These are phyloP conservation scores for Conus canariensis DNA, from an alignment of 2,888 invertebrate species.

Conservation along the genomic window DNA sequence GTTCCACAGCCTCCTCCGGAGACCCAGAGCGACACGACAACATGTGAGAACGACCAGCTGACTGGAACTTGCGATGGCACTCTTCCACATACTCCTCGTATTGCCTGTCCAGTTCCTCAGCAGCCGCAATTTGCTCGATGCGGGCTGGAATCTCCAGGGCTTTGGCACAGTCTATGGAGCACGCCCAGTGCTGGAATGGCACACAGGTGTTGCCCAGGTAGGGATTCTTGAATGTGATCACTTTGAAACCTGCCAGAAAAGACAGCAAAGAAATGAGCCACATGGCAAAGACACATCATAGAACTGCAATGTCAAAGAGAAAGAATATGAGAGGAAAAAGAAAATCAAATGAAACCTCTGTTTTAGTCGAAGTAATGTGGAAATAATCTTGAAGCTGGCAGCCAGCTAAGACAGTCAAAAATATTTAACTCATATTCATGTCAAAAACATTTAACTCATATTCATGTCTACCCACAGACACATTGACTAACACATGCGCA, in stretches of 20 bases:
- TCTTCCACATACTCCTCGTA: slow-evolving; percentile 74
- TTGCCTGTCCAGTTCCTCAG: slow-evolving; percentile 74
- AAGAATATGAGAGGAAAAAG: no score
- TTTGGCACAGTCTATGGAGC: slow-evolving; percentile 78
- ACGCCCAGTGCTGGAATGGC: slow-evolving; percentile 81
- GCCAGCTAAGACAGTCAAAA: no score
- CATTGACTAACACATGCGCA: no score
- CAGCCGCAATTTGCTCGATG: slow-evolving; percentile 76
- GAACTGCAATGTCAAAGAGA: no score
- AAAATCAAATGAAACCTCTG: no score
- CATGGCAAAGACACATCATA: no score
- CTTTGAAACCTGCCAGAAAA: slow-evolving; percentile 77
- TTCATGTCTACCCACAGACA: no score
- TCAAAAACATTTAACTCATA: no score
- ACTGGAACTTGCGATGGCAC: slow-evolving; percentile 62
- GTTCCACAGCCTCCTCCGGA: not conserved
- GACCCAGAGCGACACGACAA: slow-evolving; percentile 50
- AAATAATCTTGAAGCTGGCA: no score
- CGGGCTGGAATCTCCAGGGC: slow-evolving; percentile 79
- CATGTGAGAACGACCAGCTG: slow-evolving; percentile 47
- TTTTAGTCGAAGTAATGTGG: no score
- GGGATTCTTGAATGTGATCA: slow-evolving; percentile 80
- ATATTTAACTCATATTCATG: no score
- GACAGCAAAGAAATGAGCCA: not conserved
- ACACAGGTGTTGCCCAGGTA: slow-evolving; percentile 81